phyloP scores from a whole-genome alignment of 2,113 vertebrate species.

The Synchiropus splendidus region DNA sequence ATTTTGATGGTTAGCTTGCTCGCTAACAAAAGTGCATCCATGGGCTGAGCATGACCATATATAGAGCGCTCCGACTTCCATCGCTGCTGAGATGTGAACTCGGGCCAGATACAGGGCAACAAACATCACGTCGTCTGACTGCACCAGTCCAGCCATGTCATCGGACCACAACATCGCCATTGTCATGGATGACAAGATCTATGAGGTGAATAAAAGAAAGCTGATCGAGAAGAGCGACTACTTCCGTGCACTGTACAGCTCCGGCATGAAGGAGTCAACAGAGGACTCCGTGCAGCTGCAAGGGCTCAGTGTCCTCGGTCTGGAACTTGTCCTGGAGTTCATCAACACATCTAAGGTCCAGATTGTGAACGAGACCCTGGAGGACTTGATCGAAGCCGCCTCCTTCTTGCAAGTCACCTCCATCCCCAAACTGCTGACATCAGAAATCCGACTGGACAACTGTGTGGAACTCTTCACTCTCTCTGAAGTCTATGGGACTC shows the following conservation, averaged over 20 bases:
- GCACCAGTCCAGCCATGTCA: conserved; percentile 62
- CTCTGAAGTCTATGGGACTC: conserved; percentile 82
- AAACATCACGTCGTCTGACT: neutral
- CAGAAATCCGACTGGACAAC: conserved; percentile 77
- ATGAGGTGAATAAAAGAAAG: conserved; percentile 82
- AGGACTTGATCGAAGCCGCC: conserved; percentile 85
- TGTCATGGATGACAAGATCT: conserved; percentile 78
- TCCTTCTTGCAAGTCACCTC: conserved; percentile 89
- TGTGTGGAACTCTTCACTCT: conserved; percentile 83
- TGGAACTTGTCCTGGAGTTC: conserved; percentile 88
- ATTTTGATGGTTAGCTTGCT: conserved; percentile 1
- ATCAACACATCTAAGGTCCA: conserved; percentile 78
- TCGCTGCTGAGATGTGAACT: conserved; percentile 54
- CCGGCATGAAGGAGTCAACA: conserved; percentile 87
- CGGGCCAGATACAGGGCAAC: neutral
- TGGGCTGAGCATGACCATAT: conserved; percentile 64
- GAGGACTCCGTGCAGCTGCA: conserved; percentile 82
- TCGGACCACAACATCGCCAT: conserved; percentile 80
- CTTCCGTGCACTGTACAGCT: conserved; percentile 89
- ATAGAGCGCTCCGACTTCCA: conserved; percentile 49
- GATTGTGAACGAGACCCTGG: conserved; percentile 69
- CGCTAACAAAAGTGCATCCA: conserved; percentile 22
- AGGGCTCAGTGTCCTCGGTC: conserved; percentile 79
- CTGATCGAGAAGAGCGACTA: conserved; percentile 93
- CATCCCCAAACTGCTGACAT: conserved; percentile 78